phyloP scores from a whole-genome alignment of 2,113 vertebrate species.

The Tragelaphus strepsiceros region DNA sequence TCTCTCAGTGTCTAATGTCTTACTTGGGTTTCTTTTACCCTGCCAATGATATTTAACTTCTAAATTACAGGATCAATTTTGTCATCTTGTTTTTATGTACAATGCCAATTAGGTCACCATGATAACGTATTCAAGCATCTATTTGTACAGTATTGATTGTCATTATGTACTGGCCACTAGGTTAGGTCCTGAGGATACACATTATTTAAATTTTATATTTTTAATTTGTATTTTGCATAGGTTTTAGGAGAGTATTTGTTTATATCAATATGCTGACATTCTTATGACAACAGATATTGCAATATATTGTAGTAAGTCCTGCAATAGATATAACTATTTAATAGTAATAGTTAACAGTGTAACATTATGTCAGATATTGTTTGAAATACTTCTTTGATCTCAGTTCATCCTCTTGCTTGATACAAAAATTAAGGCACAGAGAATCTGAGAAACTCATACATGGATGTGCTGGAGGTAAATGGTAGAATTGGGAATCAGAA shows the following conservation, averaged over 20 bases:
- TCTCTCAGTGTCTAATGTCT: neutral
- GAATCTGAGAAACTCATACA: neutral
- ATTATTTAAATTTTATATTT: neutral
- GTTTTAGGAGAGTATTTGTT: neutral
- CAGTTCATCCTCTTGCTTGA: neutral
- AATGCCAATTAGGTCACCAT: neutral
- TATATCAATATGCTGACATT: neutral
- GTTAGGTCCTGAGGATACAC: neutral
- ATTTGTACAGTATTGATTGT: neutral
- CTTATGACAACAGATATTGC: neutral
- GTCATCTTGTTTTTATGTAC: neutral
- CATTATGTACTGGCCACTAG: neutral
- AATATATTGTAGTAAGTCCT: neutral
- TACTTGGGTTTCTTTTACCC: neutral
- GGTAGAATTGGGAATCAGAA: neutral
- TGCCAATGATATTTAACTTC: neutral
- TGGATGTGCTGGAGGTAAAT: neutral
- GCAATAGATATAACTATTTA: neutral
- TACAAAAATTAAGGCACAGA: neutral
- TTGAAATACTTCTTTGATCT: neutral
- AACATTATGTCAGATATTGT: neutral
- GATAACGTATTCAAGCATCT: neutral
- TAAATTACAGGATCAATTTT: neutral
- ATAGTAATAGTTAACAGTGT: neutral
- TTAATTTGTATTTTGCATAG: neutral